Percentiles rank a stretch among this genome's conserved stretches.
Conservation (phyloP, 1,140 invertebrate species). For the Helicoverpa zea region DNA sequence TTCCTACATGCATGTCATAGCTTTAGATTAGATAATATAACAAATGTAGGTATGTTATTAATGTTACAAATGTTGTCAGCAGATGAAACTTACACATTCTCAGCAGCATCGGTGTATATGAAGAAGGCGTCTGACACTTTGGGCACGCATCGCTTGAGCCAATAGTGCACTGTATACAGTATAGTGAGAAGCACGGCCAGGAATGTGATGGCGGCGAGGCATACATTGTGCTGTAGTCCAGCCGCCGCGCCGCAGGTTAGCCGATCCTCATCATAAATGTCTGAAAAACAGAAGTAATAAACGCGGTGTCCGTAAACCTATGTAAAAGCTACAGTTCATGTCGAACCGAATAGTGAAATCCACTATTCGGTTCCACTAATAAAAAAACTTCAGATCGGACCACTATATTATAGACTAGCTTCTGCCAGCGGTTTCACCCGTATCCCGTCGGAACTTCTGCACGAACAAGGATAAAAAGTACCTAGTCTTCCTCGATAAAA, state of each 20-base stretch:
- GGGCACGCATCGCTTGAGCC: conserved; percentile 78
- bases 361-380: too few relatives aligned
- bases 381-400: too few relatives aligned
- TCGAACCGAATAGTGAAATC: too few relatives aligned
- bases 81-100: conserved; percentile 70
- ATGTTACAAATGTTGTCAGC: background rate
- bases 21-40: too few relatives aligned
- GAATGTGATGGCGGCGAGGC: conserved; percentile 71
- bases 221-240: conserved; percentile 67
- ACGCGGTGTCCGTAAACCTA: too few relatives aligned
- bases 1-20: background rate
- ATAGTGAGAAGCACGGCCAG: conserved; percentile 69
- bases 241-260: conserved; percentile 61
- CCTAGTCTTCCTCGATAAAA: too few relatives aligned
- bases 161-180: conserved; percentile 74
- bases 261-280: conserved; percentile 80
- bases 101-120: conserved; percentile 73
- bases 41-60: too few relatives aligned
- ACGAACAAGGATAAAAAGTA: too few relatives aligned
- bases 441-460: too few relatives aligned
- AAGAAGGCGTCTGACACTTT: conserved; percentile 78
- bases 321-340: too few relatives aligned
- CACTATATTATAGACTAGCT: too few relatives aligned
- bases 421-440: too few relatives aligned
- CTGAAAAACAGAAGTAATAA: conserved; percentile 52